These are phyloP conservation scores for Phortica variegata DNA, from an alignment of 1,140 invertebrate genomes.

Conservation along the genomic window DNA sequence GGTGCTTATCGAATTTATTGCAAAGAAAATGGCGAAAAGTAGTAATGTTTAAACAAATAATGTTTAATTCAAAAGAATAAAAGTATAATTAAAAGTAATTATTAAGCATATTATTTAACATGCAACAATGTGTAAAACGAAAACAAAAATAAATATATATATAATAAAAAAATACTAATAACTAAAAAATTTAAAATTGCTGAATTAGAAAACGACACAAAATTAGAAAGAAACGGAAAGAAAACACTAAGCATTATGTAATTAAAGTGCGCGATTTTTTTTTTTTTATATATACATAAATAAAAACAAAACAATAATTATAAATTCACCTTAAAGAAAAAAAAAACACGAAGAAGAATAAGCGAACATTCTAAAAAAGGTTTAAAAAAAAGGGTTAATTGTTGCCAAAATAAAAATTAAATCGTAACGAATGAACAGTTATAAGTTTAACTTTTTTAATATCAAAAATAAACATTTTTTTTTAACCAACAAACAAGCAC, in stretches of 20 bases:
- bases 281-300: constrained; percentile 23
- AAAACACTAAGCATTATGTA: too few relatives aligned
- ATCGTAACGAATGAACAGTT: too few relatives aligned
- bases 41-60: constrained; percentile 7
- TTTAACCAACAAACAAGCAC: too few relatives aligned
- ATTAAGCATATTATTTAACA: constrained; percentile 8
- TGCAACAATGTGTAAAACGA: constrained; percentile 8
- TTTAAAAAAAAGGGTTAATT: too few relatives aligned
- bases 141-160: constrained; percentile 1
- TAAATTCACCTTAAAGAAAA: too few relatives aligned
- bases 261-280: too few relatives aligned
- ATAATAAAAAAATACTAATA: constrained; percentile 11
- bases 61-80: constrained; percentile 12
- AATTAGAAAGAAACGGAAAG: constrained; percentile 21
- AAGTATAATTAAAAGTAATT: constrained; percentile 2
- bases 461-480: too few relatives aligned
- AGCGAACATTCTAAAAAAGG: too few relatives aligned
- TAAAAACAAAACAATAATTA: too few relatives aligned
- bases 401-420: too few relatives aligned
- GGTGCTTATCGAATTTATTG: constrained; percentile 55
- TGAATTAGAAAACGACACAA: constrained; percentile 40
- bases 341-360: too few relatives aligned
- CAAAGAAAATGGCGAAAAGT: constrained; percentile 20
- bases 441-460: too few relatives aligned
- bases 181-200: constrained; percentile 34